Percentiles rank a stretch among this genome's conserved stretches.
Conservation (phyloP, 2,113 vertebrate species). For the Neoarius graeffei region DNA sequence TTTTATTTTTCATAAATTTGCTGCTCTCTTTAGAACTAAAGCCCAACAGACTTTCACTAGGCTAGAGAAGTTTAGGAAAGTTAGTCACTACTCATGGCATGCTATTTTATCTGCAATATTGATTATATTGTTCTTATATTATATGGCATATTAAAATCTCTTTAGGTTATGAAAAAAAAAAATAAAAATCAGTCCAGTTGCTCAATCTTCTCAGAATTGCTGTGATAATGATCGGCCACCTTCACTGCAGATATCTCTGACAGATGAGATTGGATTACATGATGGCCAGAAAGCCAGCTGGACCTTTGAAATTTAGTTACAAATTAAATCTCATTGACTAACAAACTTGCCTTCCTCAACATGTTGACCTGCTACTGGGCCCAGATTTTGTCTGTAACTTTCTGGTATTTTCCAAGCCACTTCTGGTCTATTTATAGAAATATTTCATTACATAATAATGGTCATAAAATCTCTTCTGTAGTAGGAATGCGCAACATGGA, state of each 20-base stretch:
- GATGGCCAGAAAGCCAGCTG: constrained; percentile 43
- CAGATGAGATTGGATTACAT: constrained; percentile 45
- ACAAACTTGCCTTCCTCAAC: constrained; percentile 35
- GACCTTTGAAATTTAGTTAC: constrained; percentile 47
- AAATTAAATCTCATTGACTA: constrained; percentile 34
- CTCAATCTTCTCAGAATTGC: constrained; percentile 19
- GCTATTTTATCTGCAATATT: not conserved
- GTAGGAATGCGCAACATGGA: constrained; percentile 15
- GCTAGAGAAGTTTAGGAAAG: not conserved
- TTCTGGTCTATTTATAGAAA: constrained; percentile 1
- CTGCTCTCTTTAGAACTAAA: not conserved
- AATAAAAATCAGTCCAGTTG: not conserved
- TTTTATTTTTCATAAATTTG: constrained; percentile 10
- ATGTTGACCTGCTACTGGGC: constrained; percentile 18
- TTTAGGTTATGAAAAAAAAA: not conserved
- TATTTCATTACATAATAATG: constrained; percentile 36
- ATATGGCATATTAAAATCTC: not conserved
- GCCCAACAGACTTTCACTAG: not conserved
- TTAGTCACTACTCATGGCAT: not conserved
- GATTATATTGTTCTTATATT: not conserved
- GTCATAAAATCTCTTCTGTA: constrained; percentile 1
- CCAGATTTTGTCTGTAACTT: constrained; percentile 14
- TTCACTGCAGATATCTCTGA: constrained; percentile 25
- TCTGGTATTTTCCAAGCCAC: not conserved
- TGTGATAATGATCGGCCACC: not conserved